phyloP scores from a whole-genome alignment of 2,113 vertebrate genomes.

The Lophius piscatorius region DNA sequence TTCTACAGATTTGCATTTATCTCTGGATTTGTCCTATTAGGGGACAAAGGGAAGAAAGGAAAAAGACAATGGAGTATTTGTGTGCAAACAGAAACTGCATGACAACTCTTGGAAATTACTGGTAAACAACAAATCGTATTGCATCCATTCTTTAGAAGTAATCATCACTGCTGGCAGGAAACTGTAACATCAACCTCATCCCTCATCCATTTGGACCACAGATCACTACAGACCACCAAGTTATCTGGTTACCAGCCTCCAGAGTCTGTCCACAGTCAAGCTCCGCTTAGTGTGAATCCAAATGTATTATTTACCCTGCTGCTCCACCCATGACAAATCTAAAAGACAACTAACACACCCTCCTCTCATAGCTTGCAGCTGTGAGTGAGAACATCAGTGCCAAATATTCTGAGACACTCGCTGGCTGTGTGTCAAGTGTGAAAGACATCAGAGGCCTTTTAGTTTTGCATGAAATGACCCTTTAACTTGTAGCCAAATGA shows the following conservation, averaged over 20 bases:
- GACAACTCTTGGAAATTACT: not conserved
- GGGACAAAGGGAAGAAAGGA: slow-evolving; percentile 29
- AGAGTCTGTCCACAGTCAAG: slow-evolving; percentile 67
- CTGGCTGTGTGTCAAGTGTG: no score
- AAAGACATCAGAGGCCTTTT: not conserved
- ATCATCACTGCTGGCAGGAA: slow-evolving; percentile 22
- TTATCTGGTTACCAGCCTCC: slow-evolving; percentile 44
- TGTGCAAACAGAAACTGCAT: slow-evolving; percentile 27
- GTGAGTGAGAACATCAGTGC: no score
- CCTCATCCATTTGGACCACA: slow-evolving; percentile 55
- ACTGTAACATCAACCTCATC: slow-evolving; percentile 8
- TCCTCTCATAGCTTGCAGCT: not conserved
- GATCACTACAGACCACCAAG: slow-evolving; percentile 48
- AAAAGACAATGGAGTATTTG: slow-evolving; percentile 45
- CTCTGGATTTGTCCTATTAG: slow-evolving; percentile 71
- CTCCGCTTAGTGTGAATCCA: slow-evolving; percentile 52
- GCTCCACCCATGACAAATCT: slow-evolving; percentile 56
- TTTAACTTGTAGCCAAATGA: no score
- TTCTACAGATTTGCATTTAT: slow-evolving; percentile 53
- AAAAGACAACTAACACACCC: slow-evolving; percentile 45
- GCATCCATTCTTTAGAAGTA: not conserved
- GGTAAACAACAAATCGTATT: no score
- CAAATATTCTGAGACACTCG: no score
- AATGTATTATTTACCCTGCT: slow-evolving; percentile 41
- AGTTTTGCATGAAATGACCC: not conserved